Conservation (phyloP, 2,113 vertebrate species). For the Cephalopterus ornatus region DNA sequence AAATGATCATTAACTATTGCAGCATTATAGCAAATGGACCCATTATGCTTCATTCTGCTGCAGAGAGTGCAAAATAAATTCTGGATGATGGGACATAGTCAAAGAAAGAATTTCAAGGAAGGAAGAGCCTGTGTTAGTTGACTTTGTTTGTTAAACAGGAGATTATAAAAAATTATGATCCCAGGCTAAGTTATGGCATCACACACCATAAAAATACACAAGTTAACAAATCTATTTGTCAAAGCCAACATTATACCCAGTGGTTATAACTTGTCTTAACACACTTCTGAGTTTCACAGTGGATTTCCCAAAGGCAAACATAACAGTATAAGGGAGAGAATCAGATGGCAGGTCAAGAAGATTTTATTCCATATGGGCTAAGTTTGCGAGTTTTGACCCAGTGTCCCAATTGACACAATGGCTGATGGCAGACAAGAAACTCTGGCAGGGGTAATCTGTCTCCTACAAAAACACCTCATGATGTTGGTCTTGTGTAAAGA, state of each 20-base stretch:
- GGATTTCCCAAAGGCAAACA: not conserved
- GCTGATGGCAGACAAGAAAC: not conserved
- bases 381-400: not conserved
- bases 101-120: conserved; percentile 1
- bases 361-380: not conserved
- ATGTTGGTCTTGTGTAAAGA: not conserved
- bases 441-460: not conserved
- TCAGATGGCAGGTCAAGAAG: not conserved
- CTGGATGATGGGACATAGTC: not conserved
- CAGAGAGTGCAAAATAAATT: conserved; percentile 42
- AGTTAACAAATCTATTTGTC: not conserved
- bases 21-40: conserved; percentile 2
- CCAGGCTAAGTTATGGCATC: not conserved
- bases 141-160: not conserved
- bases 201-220: not conserved
- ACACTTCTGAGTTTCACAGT: not conserved
- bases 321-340: not conserved
- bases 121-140: not conserved
- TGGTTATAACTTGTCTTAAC: not conserved
- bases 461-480: not conserved
- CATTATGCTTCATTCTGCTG: conserved; percentile 11
- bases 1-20: conserved; percentile 10
- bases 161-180: not conserved
- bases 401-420: fast-evolving
- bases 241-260: not conserved